Evolutionary conservation across 2,113 vertebrate species (phyloP).

Genomic region (Poeciliopsis turrubarensis): DNA sequence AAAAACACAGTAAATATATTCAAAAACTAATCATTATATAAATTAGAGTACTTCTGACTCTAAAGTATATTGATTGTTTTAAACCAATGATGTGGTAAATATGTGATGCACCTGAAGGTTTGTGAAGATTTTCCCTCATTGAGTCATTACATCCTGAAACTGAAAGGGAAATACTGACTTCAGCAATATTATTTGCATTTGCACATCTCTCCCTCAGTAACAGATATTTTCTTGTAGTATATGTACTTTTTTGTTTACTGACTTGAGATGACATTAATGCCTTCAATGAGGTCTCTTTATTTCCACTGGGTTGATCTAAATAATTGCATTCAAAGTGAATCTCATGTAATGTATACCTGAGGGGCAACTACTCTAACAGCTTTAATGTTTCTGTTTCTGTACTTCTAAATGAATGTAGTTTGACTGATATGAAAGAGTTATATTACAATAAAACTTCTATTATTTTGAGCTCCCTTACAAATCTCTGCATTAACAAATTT

Average conservation of each 20-base stretch:
- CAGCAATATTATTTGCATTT: background rate
- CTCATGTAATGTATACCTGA: constrained; percentile 14
- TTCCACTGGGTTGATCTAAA: constrained; percentile 5
- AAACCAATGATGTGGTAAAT: no score
- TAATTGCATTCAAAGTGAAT: constrained; percentile 42
- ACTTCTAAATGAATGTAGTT: background rate
- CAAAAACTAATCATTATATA: no score
- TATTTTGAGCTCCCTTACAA: background rate
- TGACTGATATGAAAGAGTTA: constrained; percentile 13
- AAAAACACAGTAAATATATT: no score
- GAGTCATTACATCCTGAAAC: no score
- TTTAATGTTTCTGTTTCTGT: constrained; percentile 22
- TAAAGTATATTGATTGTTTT: no score
- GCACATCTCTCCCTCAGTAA: background rate
- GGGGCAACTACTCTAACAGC: constrained; percentile 9
- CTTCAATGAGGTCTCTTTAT: background rate
- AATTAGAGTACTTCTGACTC: no score
- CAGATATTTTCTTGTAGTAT: background rate
- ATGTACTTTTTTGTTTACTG: background rate
- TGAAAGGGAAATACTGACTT: no score
- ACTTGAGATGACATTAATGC: constrained; percentile 8
- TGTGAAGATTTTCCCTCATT: no score
- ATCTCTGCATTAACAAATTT: background rate
- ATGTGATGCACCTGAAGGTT: no score
- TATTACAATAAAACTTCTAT: constrained; percentile 14